These are phyloP conservation scores for Oplegnathus fasciatus DNA, from an alignment of 2,113 vertebrate species.

Conservation along the genomic window DNA sequence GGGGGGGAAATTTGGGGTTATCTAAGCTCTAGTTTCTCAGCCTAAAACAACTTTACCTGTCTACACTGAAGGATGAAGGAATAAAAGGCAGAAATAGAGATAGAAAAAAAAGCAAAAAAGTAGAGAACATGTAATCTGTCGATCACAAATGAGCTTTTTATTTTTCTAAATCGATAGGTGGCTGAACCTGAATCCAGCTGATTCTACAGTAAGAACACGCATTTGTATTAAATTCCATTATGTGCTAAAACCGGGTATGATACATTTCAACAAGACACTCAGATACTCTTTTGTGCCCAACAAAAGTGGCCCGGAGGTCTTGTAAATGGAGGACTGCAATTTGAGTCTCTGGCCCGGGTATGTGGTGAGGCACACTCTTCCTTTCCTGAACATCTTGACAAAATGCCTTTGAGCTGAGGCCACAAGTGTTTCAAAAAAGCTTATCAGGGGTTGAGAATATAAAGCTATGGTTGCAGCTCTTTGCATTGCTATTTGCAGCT, in stretches of 20 bases:
- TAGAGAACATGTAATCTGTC: conserved; percentile 1
- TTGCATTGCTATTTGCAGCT: neutral
- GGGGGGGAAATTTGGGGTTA: conserved; percentile 54
- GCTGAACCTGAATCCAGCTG: neutral
- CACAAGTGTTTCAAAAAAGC: conserved; percentile 12
- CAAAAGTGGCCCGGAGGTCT: neutral
- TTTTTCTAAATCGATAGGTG: neutral
- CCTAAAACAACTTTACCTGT: conserved; percentile 55
- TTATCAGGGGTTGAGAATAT: neutral
- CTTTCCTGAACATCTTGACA: conserved; percentile 4
- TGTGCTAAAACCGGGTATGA: neutral
- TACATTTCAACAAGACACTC: conserved; percentile 12
- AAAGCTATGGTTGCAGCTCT: neutral
- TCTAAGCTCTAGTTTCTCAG: conserved; percentile 57
- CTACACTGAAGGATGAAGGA: conserved; percentile 37
- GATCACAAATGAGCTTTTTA: conserved; percentile 1
- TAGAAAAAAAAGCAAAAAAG: conserved; percentile 8
- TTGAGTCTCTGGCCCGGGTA: neutral
- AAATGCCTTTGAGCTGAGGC: conserved; percentile 24
- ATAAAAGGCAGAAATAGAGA: conserved; percentile 9
- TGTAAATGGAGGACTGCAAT: conserved; percentile 23
- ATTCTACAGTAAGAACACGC: neutral
- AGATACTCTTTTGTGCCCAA: neutral
- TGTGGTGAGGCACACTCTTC: neutral
- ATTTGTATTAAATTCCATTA: neutral